Conservation (phyloP, 2,113 vertebrate genomes). For the Myrmophylax atrothorax region DNA sequence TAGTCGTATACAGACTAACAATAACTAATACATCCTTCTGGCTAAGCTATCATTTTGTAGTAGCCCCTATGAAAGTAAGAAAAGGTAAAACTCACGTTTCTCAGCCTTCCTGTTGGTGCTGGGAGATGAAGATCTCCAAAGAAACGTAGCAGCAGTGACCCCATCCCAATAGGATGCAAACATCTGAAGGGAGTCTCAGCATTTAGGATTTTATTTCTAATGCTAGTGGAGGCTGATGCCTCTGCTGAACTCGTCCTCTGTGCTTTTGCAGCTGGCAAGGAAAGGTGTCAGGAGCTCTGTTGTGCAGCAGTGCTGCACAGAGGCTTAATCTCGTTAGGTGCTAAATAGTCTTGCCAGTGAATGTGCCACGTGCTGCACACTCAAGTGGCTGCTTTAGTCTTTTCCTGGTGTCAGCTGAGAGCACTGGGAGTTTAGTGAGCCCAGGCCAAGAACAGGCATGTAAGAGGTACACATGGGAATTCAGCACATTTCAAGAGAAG, state of each 20-base stretch:
- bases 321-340: neutral
- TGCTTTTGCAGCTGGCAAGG: neutral
- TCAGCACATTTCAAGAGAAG: neutral
- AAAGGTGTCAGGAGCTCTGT: neutral
- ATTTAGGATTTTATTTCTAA: neutral
- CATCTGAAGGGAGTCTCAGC: neutral
- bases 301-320: neutral
- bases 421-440: neutral
- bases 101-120: slow-evolving; percentile 3
- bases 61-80: neutral
- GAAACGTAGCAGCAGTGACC: slow-evolving; percentile 1
- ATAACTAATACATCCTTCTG: neutral
- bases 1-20: neutral
- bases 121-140: slow-evolving; percentile 14
- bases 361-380: neutral
- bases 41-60: neutral
- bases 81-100: slow-evolving; percentile 44
- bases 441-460: neutral
- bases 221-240: neutral
- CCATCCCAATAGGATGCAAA: slow-evolving; percentile 32
- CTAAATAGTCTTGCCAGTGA: slow-evolving; percentile 13
- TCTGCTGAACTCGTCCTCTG: neutral
- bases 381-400: neutral
- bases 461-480: neutral
- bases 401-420: neutral